These are phyloP conservation scores for Kuschelorhynchus macadamiae DNA, from an alignment of 2,888 invertebrate species.

Conservation along the genomic window DNA sequence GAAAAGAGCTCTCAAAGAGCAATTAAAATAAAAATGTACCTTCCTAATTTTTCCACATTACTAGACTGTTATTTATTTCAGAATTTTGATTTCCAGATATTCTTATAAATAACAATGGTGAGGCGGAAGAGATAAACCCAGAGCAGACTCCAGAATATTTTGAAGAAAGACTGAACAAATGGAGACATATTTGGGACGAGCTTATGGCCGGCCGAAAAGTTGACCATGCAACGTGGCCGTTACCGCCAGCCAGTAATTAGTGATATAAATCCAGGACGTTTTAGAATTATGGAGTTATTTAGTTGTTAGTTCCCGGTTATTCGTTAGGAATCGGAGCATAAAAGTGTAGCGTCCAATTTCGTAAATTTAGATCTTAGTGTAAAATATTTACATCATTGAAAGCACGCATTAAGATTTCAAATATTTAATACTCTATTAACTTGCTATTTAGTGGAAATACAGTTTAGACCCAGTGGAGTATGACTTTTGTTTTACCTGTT, in stretches of 20 bases:
- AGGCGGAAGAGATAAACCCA: constrained; percentile 20
- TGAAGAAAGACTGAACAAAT: constrained; percentile 61
- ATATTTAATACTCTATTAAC: no score
- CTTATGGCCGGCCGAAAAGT: constrained; percentile 49
- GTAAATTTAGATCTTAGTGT: background rate
- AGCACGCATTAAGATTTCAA: no score
- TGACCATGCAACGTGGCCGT: constrained; percentile 45
- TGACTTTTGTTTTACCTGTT: background rate
- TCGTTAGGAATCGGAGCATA: background rate
- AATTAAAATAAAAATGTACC: no score
- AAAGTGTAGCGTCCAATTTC: background rate
- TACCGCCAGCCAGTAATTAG: constrained; percentile 31
- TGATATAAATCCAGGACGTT: constrained; percentile 22
- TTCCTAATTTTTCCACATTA: no score
- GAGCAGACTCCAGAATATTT: constrained; percentile 60
- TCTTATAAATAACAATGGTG: constrained; percentile 12
- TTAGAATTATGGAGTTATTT: background rate
- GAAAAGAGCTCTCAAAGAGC: no score
- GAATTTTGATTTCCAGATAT: constrained; percentile 28
- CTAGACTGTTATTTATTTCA: no score
- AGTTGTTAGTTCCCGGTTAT: background rate
- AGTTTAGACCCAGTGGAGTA: background rate
- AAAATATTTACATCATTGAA: background rate
- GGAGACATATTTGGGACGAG: constrained; percentile 59
- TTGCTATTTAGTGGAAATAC: background rate